Percentiles rank a stretch among this genome's conserved stretches.
phyloP scores from a whole-genome alignment of 1,140 invertebrate species.

The Leptestheria dahalacensis region DNA sequence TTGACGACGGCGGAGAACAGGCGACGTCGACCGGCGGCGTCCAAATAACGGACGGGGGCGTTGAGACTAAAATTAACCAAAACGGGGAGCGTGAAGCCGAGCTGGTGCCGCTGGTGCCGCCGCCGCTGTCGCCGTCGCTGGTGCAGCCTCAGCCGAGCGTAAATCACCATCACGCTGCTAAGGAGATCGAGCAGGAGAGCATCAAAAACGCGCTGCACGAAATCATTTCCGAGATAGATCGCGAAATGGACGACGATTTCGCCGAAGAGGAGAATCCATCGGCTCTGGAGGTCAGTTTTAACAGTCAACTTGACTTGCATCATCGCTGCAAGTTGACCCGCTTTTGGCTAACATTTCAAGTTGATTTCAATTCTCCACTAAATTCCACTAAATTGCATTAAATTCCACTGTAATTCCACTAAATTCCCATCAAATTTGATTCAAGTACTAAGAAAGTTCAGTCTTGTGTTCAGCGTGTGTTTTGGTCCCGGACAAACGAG shows the following conservation, averaged over 20 bases:
- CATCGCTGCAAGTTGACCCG: background rate
- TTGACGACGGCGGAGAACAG: too few relatives aligned
- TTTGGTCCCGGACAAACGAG: too few relatives aligned
- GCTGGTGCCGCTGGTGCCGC: too few relatives aligned
- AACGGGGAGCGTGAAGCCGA: background rate
- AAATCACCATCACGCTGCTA: slow-evolving; percentile 8
- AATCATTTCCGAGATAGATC: slow-evolving; percentile 43
- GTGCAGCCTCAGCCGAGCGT: background rate
- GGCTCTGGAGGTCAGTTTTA: background rate
- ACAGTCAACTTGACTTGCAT: background rate
- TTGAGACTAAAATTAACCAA: background rate
- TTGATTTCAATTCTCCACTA: background rate
- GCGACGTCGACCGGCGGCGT: background rate
- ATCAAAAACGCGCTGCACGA: slow-evolving; percentile 40
- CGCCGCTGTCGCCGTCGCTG: background rate
- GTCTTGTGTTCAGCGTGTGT: too few relatives aligned
- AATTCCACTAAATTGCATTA: too few relatives aligned
- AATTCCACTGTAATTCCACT: too few relatives aligned
- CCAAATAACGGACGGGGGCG: background rate
- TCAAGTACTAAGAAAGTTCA: too few relatives aligned
- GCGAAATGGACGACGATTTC: slow-evolving; percentile 27
- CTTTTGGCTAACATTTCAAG: background rate
- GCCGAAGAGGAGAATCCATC: slow-evolving; percentile 16
- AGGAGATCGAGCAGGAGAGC: slow-evolving; percentile 35
- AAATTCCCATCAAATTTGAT: too few relatives aligned